Evolutionary conservation across 2,113 vertebrate genomes (phyloP), one percentile per base, ranked within the genome.

Genomic region (Antechinus stuartii): DNA sequence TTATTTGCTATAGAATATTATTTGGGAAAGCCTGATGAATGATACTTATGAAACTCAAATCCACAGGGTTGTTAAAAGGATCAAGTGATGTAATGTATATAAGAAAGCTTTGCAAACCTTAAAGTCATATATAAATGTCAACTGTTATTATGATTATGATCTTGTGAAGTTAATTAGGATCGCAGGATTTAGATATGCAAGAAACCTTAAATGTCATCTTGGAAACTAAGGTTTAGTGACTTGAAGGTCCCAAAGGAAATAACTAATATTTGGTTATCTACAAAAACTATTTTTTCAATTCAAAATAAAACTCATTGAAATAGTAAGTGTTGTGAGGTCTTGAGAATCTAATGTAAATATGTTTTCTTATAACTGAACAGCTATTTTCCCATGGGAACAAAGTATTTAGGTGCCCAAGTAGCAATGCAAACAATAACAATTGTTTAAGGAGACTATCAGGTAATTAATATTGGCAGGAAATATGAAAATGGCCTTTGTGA

Each of bases 301-400:
- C 49, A 93, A 91, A 91, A 94, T 76, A 46, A 95, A 95, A 61
- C 49, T 91, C 91, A 92, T 94, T 35, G 76, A 96, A 96, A 97
- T 97, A 96, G 96, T 93, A 95, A 92, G 46, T 1, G 55, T 68
- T 91, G 89, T 90, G 89, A 95, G 95, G 68, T 61, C 50, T 89
- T 92, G 90, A 47, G 94, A 16, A 90, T 95, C 1, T 5, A 3
- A n/a, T 55, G 94, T 94, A 93, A 93, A 97, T 0, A 27, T 94
- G 22, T 0, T 92, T 55, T 54, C 54, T 2, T 61, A 10, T 94
- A 95, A 94, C 93, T 90, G 56, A 94, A 92, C 92, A 76, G 68
- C 68, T 42, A 2, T 42, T 76, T 76, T 76, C 35, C 16, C 16
- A n/a, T 42, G 68, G 68, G 68, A n/a, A 42, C 16, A 16, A 14